A percentile compares a stretch with the other conserved stretches of the same genome.
Conservation (phyloP, 2,888 invertebrate genomes). For the Nymphalis c-album region DNA sequence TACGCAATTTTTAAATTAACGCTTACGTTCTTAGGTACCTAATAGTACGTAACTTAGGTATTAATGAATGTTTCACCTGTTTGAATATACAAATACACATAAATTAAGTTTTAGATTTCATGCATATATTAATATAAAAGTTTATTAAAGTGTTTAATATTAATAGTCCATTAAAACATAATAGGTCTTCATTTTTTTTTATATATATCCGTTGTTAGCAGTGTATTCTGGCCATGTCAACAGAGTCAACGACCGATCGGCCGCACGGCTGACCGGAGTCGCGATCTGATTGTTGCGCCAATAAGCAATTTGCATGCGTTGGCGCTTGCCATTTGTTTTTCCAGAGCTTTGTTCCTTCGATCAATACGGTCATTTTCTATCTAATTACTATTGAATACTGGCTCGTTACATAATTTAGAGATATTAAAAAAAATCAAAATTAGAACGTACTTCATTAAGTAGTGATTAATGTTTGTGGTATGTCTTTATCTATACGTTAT, state of each 20-base stretch:
- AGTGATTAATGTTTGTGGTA: not conserved
- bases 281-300: constrained; percentile 77
- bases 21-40: not conserved
- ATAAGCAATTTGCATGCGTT: constrained; percentile 77
- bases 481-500: constrained; percentile 4
- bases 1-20: not conserved
- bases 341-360: constrained; percentile 8
- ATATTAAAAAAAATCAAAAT: not conserved
- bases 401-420: not conserved
- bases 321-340: constrained; percentile 49
- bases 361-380: constrained; percentile 36
- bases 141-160: not conserved
- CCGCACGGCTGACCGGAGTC: constrained; percentile 71
- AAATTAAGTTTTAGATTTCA: not conserved
- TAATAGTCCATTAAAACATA: not conserved
- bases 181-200: constrained; percentile 16
- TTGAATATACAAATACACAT: not conserved
- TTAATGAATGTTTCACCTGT: too few species aligned
- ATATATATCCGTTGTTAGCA: constrained; percentile 24
- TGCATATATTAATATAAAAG: not conserved
- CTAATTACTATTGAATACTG: constrained; percentile 30
- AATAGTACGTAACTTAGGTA: too few species aligned
- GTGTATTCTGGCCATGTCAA: constrained; percentile 33
- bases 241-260: constrained; percentile 64
- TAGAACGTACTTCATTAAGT: too few species aligned